These are phyloP conservation scores for Bombus superbus DNA, from an alignment of 1,140 invertebrate species.

Conservation along the genomic window DNA sequence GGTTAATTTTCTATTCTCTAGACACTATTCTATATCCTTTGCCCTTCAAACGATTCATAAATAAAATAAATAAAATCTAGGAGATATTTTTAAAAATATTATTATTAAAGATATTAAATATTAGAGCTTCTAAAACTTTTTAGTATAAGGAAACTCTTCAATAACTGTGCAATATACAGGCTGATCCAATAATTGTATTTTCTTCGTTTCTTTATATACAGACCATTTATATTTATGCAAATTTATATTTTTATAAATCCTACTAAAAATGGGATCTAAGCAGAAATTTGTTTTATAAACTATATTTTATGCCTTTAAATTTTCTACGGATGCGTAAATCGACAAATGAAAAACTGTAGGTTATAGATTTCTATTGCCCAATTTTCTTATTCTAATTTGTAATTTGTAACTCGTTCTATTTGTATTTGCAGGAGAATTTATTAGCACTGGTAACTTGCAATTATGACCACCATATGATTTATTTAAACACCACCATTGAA, in stretches of 20 bases:
- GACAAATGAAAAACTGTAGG: background rate
- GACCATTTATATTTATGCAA: too few species aligned
- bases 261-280: background rate
- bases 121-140: background rate
- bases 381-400: background rate
- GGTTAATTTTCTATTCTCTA: constrained; percentile 21
- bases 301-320: too few species aligned
- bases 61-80: background rate
- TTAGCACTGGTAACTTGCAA: too few species aligned
- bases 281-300: background rate
- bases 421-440: too few species aligned
- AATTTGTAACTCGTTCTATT: background rate
- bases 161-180: too few species aligned
- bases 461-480: background rate
- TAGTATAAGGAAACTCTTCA: background rate
- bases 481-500: background rate
- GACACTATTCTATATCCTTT: background rate
- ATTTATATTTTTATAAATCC: too few species aligned
- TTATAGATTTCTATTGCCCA: background rate
- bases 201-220: too few species aligned
- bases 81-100: background rate
- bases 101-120: background rate
- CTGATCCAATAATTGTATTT: too few species aligned
- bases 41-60: background rate
- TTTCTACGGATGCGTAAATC: background rate